phyloP scores from a whole-genome alignment of 2,797 vertebrate species.

The Ispidina picta region DNA sequence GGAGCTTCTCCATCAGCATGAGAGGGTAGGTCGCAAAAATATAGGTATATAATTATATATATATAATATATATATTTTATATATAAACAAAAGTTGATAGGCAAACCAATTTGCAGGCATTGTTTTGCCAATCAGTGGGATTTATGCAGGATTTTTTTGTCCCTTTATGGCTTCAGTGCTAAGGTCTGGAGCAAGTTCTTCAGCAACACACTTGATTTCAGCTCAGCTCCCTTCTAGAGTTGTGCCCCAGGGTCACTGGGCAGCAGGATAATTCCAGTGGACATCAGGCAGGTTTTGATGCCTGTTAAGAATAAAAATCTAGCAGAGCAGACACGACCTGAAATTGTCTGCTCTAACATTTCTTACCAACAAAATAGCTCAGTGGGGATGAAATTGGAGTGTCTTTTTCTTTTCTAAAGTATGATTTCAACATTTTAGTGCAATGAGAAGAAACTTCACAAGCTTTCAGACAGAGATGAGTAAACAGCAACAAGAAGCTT shows the following conservation, averaged over 20 bases:
- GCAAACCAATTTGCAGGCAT: background rate
- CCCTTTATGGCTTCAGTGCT: background rate
- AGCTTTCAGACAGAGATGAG: background rate
- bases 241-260: background rate
- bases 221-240: background rate
- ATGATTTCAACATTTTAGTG: background rate
- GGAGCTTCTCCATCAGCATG: background rate
- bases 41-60: too few relatives aligned
- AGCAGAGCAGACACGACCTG: background rate
- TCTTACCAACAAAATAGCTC: background rate
- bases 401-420: background rate
- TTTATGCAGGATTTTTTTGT: background rate
- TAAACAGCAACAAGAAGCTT: background rate
- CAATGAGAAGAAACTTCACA: background rate
- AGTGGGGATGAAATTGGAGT: background rate
- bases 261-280: background rate
- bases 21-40: background rate
- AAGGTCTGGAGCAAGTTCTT: background rate
- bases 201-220: background rate
- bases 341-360: background rate
- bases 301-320: background rate
- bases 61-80: too few relatives aligned
- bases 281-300: background rate
- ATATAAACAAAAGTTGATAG: too few relatives aligned
- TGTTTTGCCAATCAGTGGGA: background rate